Evolutionary conservation across 1,140 invertebrate genomes (phyloP).

Genomic region (Drosophila pseudoananassae): DNA sequence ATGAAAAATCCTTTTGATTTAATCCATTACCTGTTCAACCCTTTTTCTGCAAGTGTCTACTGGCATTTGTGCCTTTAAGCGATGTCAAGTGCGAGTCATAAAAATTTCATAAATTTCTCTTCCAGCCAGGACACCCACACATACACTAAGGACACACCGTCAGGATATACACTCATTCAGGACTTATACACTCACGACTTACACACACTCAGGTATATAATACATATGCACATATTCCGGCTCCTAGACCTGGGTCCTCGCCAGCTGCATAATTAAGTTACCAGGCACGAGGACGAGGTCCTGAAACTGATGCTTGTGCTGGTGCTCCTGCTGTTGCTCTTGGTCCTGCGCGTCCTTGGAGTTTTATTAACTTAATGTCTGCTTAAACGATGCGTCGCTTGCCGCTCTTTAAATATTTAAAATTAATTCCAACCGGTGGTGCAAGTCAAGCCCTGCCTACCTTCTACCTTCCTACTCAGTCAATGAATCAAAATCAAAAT

Average conservation of each 20-base stretch:
- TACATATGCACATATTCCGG: neutral
- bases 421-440: conserved; percentile 56
- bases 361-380: conserved; percentile 77
- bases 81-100: conserved; percentile 49
- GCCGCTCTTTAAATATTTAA: conserved; percentile 73
- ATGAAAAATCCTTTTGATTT: neutral
- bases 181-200: no score
- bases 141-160: neutral
- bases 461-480: neutral
- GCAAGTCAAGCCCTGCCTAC: no score
- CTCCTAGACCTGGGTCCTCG: conserved; percentile 21
- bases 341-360: conserved; percentile 57
- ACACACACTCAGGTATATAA: neutral
- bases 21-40: no score
- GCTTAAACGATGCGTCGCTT: conserved; percentile 63
- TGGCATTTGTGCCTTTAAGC: conserved; percentile 9
- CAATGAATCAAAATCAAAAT: conserved; percentile 71
- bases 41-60: conserved; percentile 3
- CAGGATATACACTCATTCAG: no score
- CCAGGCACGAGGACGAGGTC: conserved; percentile 22
- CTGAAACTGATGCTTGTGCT: neutral
- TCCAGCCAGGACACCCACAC: conserved; percentile 12
- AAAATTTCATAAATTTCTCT: conserved; percentile 51
- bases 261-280: conserved; percentile 74
- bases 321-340: neutral